Base-by-base conservation (phyloP, 1,140 invertebrate species). In the Lordiphosa stackelbergi region DNA sequence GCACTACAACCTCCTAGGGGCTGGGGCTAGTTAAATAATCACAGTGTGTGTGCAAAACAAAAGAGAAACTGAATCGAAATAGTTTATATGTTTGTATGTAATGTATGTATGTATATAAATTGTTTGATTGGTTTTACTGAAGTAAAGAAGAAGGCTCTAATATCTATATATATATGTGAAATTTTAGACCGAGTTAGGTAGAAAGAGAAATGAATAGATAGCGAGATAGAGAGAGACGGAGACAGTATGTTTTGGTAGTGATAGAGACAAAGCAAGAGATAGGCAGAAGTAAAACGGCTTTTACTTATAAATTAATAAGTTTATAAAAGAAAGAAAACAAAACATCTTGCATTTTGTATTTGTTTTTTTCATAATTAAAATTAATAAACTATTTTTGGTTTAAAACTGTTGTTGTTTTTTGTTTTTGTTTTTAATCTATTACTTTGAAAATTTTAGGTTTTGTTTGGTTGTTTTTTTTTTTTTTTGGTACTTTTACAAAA, bases 271-370 rank as follows among this genome's bases (percentile, higher is more conserved):
- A 73, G 53, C 68, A 51, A 66, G 47, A 73, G 49, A 68, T 41
- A 65, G 68, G 45, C 62, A 28, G 64, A 59, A 70, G 54, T 66
- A 77, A 73, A 57, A 54, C 36, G 54, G 47, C 47, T 19, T 49
- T 49, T 49, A 34, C 8, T 49, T 49, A 35, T 13, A 28, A 22
- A 36, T 34, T 49, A 34, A 36, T 49, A 31, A 46, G 24, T 66
- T 47, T 66, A 53, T 68, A 41, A 52, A 54, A 52, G 54, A 64
- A 62, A 24, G 54, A 64, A 62, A 24, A 54, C 42, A 46, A 64
- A 31, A 64, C 35, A 53, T 41, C 51, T 47, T 37, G 51, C 9
- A 66, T 7, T 34, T 35, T 13, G 4, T 45, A 12, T 45, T 49
- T 49, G 54, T 49, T 51, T n/a, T n/a, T 52, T 52, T 38, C 22